Conservation (phyloP, 2,797 vertebrate species). For the Pseudocheirus occidentalis region DNA sequence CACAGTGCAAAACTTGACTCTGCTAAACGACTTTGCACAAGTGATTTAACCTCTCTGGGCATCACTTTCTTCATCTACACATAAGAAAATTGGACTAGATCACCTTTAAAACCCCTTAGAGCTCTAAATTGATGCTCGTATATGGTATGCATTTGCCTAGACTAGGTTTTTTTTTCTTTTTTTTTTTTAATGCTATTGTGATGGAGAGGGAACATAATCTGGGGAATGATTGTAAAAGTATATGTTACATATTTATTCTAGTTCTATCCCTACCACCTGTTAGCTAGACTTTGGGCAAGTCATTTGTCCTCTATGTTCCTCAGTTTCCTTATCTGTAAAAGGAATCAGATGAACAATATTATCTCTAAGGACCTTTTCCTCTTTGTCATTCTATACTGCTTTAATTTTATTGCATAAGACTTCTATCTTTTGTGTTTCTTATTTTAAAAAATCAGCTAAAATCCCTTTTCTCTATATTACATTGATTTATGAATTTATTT, state of each 20-base stretch:
- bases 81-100: not conserved
- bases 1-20: not conserved
- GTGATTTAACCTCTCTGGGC: not conserved
- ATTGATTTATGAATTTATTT: constrained; percentile 40
- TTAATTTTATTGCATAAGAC: not conserved
- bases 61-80: not conserved
- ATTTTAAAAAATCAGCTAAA: not conserved
- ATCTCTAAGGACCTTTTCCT: not conserved
- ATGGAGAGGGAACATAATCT: not conserved
- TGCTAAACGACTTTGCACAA: not conserved
- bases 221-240: not conserved
- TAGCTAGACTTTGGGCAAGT: not conserved
- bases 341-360: not conserved
- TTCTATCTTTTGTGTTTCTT: not conserved
- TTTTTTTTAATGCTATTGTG: not conserved
- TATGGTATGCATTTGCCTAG: not conserved
- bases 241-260: not conserved
- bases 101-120: not conserved
- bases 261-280: not conserved
- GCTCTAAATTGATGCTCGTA: not conserved
- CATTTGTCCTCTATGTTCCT: not conserved
- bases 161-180: not conserved
- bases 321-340: not conserved
- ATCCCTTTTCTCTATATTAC: not conserved
- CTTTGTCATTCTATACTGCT: not conserved